Percentiles rank a stretch among this genome's conserved stretches.
phyloP scores from a whole-genome alignment of 2,797 vertebrate genomes.

The Lepus oiostolus region DNA sequence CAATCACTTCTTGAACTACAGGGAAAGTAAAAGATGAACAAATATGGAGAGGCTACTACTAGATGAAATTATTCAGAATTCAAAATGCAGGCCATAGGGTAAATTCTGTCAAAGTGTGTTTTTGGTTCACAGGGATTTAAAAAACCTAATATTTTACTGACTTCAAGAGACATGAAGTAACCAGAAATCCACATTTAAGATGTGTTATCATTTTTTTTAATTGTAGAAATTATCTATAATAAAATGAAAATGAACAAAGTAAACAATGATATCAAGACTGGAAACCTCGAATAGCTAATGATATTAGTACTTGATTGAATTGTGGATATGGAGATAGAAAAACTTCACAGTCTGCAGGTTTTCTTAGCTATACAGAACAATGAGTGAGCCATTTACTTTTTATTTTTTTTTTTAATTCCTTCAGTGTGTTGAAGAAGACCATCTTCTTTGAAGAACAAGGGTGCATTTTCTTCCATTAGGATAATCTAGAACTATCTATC shows the following conservation, averaged over 20 bases:
- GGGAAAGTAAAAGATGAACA: slow-evolving; percentile 60
- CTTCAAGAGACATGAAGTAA: slow-evolving; percentile 25
- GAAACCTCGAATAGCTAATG: background rate
- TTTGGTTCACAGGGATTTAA: slow-evolving; percentile 28
- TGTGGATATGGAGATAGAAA: background rate
- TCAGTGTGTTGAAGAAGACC: background rate
- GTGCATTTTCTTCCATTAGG: background rate
- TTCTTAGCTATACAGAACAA: background rate
- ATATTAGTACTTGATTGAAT: slow-evolving; percentile 1
- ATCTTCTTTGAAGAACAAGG: background rate
- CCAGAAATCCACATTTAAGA: background rate
- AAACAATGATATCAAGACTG: slow-evolving; percentile 13
- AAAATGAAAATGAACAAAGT: slow-evolving; percentile 39
- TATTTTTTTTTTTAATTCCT: background rate
- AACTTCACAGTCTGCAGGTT: background rate
- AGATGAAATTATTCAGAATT: slow-evolving; percentile 57
- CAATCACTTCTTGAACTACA: slow-evolving; percentile 43
- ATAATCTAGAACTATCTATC: background rate
- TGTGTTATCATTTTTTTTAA: background rate
- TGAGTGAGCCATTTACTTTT: background rate
- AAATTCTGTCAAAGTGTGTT: slow-evolving; percentile 23
- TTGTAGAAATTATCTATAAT: background rate
- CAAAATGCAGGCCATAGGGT: background rate
- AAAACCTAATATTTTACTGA: slow-evolving; percentile 54
- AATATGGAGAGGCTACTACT: slow-evolving; percentile 12